Evolutionary conservation across 2,113 vertebrate species (phyloP), one percentile per base, ranked within the genome.

Genomic region (Eptatretus burgeri): DNA sequence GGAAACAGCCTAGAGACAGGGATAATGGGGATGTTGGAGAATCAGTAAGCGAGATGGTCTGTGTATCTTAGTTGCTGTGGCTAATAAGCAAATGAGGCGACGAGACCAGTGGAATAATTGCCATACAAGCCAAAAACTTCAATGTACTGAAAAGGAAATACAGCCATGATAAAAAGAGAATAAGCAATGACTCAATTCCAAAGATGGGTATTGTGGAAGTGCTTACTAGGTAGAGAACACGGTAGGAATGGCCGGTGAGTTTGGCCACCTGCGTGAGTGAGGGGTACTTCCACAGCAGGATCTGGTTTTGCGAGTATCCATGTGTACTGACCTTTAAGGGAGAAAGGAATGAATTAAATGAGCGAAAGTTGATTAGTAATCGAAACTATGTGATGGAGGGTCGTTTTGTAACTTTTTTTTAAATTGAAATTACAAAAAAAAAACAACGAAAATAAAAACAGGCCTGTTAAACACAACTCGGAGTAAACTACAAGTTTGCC

Each of bases 271-370:
- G 91, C 16, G 85, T 96, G 65, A 98, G 74, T 0, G 88, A 93
- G 1, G 91, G 91, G 70, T 96, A 98, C 67, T 98, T 98, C 91
- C 91, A 98, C 66, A 98, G 89, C 1, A 98, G 79, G 72, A 98
- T 96, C 77, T 98, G 91, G 76, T 98, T 98, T 77, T 98, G 91
- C 0, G 91, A 98, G 73, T 98, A 98, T 66, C 91, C 91, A 0
- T 98, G 91, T 5, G 91, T 98, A 74, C 91, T 98, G 69, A 98
- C 91, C 89, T 98, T 70, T 2, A 65, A 52, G 19, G 10, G 1
- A 19, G 56, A 66, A 62, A 20, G 56, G n/a, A 20, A 41, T 5
- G 27, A 41, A 41, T 41, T 41, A 41, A 41, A 41, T 41, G 27
- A 41, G 27, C 3, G 27, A 3, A 41, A 41, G 27, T 41, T 41